Percentiles rank a stretch among this genome's conserved stretches.
Conservation (phyloP, 2,113 vertebrate genomes). For the Caranx ignobilis region DNA sequence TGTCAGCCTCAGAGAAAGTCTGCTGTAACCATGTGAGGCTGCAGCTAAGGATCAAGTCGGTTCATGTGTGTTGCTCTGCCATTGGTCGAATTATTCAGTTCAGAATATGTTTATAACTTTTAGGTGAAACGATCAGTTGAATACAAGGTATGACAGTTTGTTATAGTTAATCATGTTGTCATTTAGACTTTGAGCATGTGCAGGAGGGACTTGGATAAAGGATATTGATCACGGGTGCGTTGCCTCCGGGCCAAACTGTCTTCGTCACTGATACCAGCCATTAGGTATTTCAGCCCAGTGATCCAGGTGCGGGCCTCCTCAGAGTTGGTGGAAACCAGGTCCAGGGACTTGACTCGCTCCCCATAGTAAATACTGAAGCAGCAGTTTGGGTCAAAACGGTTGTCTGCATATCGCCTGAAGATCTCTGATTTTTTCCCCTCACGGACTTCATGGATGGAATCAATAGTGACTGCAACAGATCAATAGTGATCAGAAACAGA, state of each 20-base stretch:
- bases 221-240: constrained; percentile 97
- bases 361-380: constrained; percentile 98
- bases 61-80: background rate
- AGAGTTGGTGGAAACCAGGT: constrained; percentile 89
- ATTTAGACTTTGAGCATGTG: background rate
- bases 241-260: constrained; percentile 95
- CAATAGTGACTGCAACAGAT: constrained; percentile 84
- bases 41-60: constrained; percentile 83
- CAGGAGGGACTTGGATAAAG: constrained; percentile 71
- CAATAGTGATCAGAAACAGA: background rate
- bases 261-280: constrained; percentile 97
- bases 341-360: constrained; percentile 91
- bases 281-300: constrained; percentile 93
- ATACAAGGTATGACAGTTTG: background rate
- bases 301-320: constrained; percentile 95
- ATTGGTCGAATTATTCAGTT: background rate
- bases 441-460: constrained; percentile 95
- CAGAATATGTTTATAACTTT: background rate
- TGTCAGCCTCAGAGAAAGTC: constrained; percentile 97
- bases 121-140: background rate
- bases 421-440: constrained; percentile 95
- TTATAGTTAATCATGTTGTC: background rate
- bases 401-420: constrained; percentile 91
- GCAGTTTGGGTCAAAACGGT: constrained; percentile 94
- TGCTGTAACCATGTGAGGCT: constrained; percentile 93